Percentiles rank a stretch among this genome's conserved stretches.
Evolutionary conservation across 2,113 vertebrate genomes (phyloP).

Genomic region (Raphicerus campestris): DNA sequence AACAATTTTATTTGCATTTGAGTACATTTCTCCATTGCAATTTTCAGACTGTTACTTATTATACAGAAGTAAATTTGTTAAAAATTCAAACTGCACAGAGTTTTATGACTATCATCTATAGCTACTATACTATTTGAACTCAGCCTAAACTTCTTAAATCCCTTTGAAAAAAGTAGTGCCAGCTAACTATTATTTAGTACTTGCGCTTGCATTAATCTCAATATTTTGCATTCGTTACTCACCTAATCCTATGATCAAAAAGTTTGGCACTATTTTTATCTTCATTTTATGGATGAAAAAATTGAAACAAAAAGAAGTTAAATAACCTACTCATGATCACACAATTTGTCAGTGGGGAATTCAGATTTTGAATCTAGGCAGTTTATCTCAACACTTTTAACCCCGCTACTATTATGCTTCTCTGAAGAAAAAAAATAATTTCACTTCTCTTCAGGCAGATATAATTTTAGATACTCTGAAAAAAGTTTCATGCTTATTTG

Average conservation of each 20-base stretch:
- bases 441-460: background rate
- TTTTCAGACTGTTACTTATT: background rate
- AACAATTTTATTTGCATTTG: background rate
- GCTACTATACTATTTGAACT: background rate
- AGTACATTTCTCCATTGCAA: background rate
- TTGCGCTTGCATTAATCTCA: background rate
- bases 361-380: background rate
- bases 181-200: background rate
- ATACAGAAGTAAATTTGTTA: background rate
- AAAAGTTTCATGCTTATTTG: background rate
- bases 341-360: rapidly evolving
- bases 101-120: background rate
- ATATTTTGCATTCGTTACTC: background rate
- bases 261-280: background rate
- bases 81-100: background rate
- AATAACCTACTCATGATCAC: background rate
- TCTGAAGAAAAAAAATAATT: background rate
- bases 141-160: background rate
- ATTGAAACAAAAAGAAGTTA: background rate
- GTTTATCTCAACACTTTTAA: background rate
- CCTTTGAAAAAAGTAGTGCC: background rate
- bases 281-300: background rate
- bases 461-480: background rate
- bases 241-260: background rate
- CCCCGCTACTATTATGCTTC: background rate